A percentile compares a stretch with the other conserved stretches of the same genome.
These are phyloP conservation scores for Phoxinus dragarum DNA, from an alignment of 2,797 vertebrate species.

Conservation along the genomic window DNA sequence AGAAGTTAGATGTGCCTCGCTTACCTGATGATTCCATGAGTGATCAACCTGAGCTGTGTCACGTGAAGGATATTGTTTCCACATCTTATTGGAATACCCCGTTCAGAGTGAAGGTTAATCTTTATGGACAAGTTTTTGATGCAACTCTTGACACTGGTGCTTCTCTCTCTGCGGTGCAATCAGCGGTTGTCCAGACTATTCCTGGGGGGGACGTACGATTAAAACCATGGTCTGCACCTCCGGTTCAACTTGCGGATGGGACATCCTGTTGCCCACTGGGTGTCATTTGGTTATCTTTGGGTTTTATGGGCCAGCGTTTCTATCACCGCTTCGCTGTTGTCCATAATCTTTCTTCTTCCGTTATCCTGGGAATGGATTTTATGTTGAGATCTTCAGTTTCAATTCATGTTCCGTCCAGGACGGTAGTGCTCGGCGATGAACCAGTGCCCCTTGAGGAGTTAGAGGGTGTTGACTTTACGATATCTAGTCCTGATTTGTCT, in stretches of 20 bases:
- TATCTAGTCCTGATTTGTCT: too few species aligned
- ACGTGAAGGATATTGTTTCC: background rate
- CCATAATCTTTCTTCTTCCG: slow-evolving; percentile 7
- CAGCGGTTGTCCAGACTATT: background rate
- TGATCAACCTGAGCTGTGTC: background rate
- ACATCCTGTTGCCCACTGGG: background rate
- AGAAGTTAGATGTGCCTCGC: background rate
- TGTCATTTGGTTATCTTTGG: background rate
- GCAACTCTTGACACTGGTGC: slow-evolving; percentile 25
- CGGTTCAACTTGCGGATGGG: background rate
- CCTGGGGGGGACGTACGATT: background rate
- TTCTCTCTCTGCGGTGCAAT: background rate
- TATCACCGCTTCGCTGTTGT: slow-evolving; percentile 41
- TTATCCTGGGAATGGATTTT: slow-evolving; percentile 54
- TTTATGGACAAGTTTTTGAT: background rate
- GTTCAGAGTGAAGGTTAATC: background rate
- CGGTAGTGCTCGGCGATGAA: slow-evolving; percentile 26
- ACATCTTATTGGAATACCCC: slow-evolving; percentile 7
- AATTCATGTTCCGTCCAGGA: slow-evolving; percentile 44
- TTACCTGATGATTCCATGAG: too few species aligned
- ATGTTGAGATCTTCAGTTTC: slow-evolving; percentile 42
- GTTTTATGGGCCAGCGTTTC: background rate
- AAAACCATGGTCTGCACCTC: background rate
- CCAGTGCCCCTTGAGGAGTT: background rate
- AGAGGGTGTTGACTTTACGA: background rate